phyloP scores from a whole-genome alignment of 2,797 vertebrate genomes.

The Chiloscyllium punctatum region DNA sequence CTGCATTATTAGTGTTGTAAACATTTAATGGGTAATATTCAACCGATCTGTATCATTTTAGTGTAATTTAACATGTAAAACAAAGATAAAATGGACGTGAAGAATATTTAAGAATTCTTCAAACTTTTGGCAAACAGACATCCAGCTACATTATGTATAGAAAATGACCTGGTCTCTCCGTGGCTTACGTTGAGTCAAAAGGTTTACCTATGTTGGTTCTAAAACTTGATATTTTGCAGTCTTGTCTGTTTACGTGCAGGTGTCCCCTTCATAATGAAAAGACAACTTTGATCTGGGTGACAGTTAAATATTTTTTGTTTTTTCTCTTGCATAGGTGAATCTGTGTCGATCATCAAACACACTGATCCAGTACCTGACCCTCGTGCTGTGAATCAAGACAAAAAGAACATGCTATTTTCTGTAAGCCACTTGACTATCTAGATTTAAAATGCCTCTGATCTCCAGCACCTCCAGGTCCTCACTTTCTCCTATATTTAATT shows the following conservation, averaged over 20 bases:
- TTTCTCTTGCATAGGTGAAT: conserved; percentile 68
- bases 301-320: not conserved
- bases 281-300: not conserved
- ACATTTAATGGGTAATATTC: not conserved
- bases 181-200: not conserved
- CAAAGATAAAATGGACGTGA: not conserved
- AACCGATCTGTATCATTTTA: not conserved
- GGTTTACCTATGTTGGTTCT: not conserved
- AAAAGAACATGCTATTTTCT: conserved; percentile 99
- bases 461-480: too few relatives aligned
- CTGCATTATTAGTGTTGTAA: not conserved
- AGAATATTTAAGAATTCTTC: not conserved
- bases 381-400: conserved; percentile 96
- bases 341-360: conserved; percentile 95
- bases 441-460: not conserved
- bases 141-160: not conserved
- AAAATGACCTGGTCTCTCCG: not conserved
- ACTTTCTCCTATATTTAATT: too few relatives aligned
- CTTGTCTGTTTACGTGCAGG: not conserved
- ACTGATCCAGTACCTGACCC: conserved; percentile 96
- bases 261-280: not conserved
- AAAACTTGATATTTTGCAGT: not conserved
- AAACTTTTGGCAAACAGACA: not conserved
- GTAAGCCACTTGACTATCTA: conserved; percentile 60
- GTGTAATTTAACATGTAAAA: not conserved